Percentiles rank a stretch among this genome's conserved stretches.
Conservation (phyloP, 2,113 vertebrate species). For the Holacanthus passer region DNA sequence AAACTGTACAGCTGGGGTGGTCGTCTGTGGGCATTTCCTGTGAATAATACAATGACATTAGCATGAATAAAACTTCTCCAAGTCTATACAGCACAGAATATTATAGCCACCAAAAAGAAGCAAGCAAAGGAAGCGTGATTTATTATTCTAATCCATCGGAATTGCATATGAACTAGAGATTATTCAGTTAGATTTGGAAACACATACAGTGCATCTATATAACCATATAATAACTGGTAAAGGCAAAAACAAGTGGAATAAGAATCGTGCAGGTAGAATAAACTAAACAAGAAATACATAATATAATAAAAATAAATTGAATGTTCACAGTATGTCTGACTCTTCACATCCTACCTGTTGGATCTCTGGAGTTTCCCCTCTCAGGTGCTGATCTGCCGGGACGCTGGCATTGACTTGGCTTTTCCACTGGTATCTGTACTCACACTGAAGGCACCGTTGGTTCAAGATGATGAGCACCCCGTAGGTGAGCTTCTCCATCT, state of each 20-base stretch:
- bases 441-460: slow-evolving; percentile 43
- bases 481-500: slow-evolving; percentile 34
- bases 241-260: too few species aligned
- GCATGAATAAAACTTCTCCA: background rate
- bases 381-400: background rate
- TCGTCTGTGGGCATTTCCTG: slow-evolving; percentile 10
- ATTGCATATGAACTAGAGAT: too few species aligned
- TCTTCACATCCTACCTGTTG: slow-evolving; percentile 20
- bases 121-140: background rate
- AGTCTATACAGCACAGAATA: background rate
- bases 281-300: too few species aligned
- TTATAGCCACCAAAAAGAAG: background rate
- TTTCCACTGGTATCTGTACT: slow-evolving; percentile 49
- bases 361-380: slow-evolving; percentile 5
- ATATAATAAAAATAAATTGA: too few species aligned
- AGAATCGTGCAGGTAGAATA: too few species aligned
- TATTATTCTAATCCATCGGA: background rate
- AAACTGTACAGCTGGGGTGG: background rate
- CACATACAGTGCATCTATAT: too few species aligned
- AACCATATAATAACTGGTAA: too few species aligned
- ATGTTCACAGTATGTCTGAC: background rate
- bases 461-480: slow-evolving; percentile 38
- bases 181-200: too few species aligned
- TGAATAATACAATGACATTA: slow-evolving; percentile 11
- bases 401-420: slow-evolving; percentile 24